Evolutionary conservation across 2,797 vertebrate genomes (phyloP).

Genomic region (Sus cebifrons): DNA sequence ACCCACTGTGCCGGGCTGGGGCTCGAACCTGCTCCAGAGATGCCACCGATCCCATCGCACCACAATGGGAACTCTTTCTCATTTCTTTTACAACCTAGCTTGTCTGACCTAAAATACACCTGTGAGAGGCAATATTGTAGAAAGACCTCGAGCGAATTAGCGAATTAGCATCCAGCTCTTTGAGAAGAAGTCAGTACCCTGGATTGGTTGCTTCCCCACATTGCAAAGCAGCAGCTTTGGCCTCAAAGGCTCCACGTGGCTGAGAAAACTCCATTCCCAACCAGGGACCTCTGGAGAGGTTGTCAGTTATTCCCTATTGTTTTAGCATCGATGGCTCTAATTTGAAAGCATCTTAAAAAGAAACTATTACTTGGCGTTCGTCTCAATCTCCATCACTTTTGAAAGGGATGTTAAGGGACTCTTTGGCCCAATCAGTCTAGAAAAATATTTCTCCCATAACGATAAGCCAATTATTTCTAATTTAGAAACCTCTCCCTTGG

Average conservation of each 20-base stretch:
- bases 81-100: background rate
- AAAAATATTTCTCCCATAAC: background rate
- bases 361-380: background rate
- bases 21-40: too few species aligned
- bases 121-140: background rate
- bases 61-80: too few species aligned
- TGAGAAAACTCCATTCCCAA: background rate
- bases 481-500: conserved; percentile 27
- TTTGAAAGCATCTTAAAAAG: conserved; percentile 3
- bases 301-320: background rate
- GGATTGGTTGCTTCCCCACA: background rate
- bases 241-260: background rate
- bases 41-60: too few species aligned
- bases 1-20: too few species aligned
- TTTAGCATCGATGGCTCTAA: background rate
- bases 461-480: conserved; percentile 3
- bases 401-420: conserved; percentile 32
- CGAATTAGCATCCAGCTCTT: conserved; percentile 16
- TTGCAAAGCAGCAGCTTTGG: background rate
- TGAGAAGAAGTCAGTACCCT: background rate
- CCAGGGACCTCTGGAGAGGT: background rate
- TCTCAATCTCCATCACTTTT: background rate
- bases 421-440: background rate
- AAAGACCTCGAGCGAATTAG: background rate
- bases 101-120: background rate